Evolutionary conservation across 2,888 invertebrate genomes (phyloP), one percentile per base, ranked within the genome.

Genomic region (Lissocephala sabroskyi): DNA sequence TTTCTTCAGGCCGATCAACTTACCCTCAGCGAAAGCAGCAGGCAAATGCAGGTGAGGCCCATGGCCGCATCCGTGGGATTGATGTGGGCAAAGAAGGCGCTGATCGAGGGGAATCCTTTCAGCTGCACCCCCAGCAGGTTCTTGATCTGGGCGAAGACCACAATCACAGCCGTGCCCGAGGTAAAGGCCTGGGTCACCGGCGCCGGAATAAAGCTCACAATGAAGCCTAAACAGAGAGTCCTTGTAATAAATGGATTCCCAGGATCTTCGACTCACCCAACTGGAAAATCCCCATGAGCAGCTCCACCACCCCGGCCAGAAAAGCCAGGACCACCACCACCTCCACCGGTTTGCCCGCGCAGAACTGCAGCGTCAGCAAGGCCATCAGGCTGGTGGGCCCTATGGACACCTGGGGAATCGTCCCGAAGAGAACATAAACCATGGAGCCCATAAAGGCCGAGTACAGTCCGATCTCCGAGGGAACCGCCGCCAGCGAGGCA

Each of bases 361-460:
- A 91, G 65, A 89, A 91, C 75, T 93, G 91, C 55, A 91, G 86
- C 26, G 93, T 93, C 70, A 97, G 86, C 43, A 97, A 86, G 28
- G 96, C 92, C 94, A 97, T 95, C 52, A 97, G 88, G 65, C 96
- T 95, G 0, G 97, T 96, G 0, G 97, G 96, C n/a, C 97, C 94
- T 60, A 94, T 93, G 0, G 93, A 93, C 2, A 94, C 93, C 85
- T 94, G 92, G 79, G 90, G 92, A 59, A 93, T 91, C 1, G 95
- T 95, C 32, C 97, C 97, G 70, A 97, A 90, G 65, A 95, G 82
- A 45, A 92, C 73, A 85, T 98, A 98, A 45, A 96, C 87, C 70
- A 97, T 92, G 44, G 93, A 92, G n/a, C 91, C 94, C 83, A 96
- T 88, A 82, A 97, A 95, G 0, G 96, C 91, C 1, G 96, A 94